Evolutionary conservation across 1,140 invertebrate genomes (phyloP).

Genomic region (Ceratina australensis): DNA sequence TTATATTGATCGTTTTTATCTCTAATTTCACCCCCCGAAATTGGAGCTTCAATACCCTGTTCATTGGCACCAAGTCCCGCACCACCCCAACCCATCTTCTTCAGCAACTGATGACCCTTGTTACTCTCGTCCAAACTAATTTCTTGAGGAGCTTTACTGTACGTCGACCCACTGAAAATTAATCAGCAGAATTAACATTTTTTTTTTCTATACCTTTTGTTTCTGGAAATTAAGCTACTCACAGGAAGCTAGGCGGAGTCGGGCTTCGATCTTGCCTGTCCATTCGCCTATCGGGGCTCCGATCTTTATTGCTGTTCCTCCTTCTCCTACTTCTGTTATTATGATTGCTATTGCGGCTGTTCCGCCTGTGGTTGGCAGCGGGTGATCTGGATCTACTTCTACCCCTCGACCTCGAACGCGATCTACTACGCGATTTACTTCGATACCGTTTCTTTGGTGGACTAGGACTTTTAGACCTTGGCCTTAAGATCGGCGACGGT

Average conservation of each 20-base stretch:
- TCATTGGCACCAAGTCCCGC: constrained; percentile 94
- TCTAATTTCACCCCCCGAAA: constrained; percentile 94
- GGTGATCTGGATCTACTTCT: constrained; percentile 81
- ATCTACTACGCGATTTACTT: constrained; percentile 81
- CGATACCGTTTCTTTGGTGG: constrained; percentile 87
- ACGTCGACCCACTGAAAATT: constrained; percentile 74
- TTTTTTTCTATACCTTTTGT: neutral
- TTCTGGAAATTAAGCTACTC: constrained; percentile 67
- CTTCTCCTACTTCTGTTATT: constrained; percentile 72
- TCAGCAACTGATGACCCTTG: constrained; percentile 96
- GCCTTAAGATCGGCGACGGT: constrained; percentile 85
- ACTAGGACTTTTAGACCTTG: constrained; percentile 85
- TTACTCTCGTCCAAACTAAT: constrained; percentile 89
- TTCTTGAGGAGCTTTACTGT: constrained; percentile 80
- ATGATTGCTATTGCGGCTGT: constrained; percentile 68
- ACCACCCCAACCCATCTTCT: constrained; percentile 97
- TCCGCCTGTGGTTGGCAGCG: constrained; percentile 74
- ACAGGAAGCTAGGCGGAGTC: constrained; percentile 90
- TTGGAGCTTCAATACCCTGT: constrained; percentile 96
- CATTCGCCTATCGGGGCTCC: constrained; percentile 73
- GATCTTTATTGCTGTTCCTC: constrained; percentile 75
- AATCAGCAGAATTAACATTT: constrained; percentile 1
- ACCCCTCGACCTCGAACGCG: constrained; percentile 79
- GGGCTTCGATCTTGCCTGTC: constrained; percentile 83
- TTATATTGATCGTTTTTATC: constrained; percentile 95